Evolutionary conservation across 1,140 invertebrate species (phyloP), one percentile per base, ranked within the genome.

Genomic region (Choristoneura fumiferana): DNA sequence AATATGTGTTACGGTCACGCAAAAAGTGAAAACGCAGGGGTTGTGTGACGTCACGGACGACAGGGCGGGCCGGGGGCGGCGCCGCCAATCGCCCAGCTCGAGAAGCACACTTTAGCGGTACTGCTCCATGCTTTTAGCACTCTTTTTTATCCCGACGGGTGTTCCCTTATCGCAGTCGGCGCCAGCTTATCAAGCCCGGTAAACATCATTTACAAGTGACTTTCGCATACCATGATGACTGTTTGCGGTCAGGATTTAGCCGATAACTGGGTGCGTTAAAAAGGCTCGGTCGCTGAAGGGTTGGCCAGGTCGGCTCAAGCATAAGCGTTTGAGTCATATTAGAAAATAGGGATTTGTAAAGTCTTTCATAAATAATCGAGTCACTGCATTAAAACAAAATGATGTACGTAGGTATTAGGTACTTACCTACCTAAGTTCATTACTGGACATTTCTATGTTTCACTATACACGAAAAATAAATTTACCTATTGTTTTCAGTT

Each of bases 101-200:
- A 76, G 70, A 80, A 81, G 69, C 75, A 62, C 73, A 78, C 71
- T 78, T 76, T 68, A 66, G 59, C 56, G 63, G 62, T 65, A 74
- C 78, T 78, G 83, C 75, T 78, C 73, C 72, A 73, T 67, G 80
- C 81, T 87, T 87, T 87, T 87, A 86, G 83, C 83, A 74, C 79
- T 67, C 74, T 58, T 66, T 58, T 61, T 40, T 74, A 73, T 75
- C 72, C 65, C 18, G 63, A 58, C 60, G 65, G 66, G 70, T 76
- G 63, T 56, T 56, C 61, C 69, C 76, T 84, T 84, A 85, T 82
- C 81, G 72, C 70, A 71, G 70, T 72, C 74, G 84, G 84, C 84
- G 84, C 83, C 84, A 78, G 71, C 76, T 87, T 87, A 87, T 87
- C 84, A 73, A 29, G 36, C 36, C 76, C 57, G 65, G 82, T 73